These are phyloP conservation scores for Formica selysi DNA, from an alignment of 1,140 invertebrate genomes.

Conservation along the genomic window DNA sequence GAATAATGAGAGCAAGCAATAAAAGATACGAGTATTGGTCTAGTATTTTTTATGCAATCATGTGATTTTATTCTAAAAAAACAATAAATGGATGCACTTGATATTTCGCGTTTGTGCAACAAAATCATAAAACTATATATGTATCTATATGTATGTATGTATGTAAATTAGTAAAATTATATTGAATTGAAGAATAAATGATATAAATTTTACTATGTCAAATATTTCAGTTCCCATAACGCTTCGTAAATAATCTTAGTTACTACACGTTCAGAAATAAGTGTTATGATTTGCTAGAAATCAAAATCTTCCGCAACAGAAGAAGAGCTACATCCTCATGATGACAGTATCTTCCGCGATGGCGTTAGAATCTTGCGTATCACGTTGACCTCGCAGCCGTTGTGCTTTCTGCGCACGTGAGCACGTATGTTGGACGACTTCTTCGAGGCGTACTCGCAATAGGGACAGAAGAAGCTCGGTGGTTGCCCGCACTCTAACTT, in stretches of 20 bases:
- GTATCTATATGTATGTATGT: too few species aligned
- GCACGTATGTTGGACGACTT: slow-evolving; percentile 85
- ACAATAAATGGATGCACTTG: background rate
- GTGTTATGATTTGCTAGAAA: background rate
- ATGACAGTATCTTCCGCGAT: background rate
- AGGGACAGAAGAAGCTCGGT: slow-evolving; percentile 88
- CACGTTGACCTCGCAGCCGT: slow-evolving; percentile 64
- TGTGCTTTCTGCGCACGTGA: slow-evolving; percentile 82
- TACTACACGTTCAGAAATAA: background rate
- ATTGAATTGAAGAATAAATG: background rate
- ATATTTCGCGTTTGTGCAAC: background rate
- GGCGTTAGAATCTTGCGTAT: slow-evolving; percentile 45
- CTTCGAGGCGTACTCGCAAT: slow-evolving; percentile 86
- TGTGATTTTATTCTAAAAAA: background rate
- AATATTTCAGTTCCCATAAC: background rate
- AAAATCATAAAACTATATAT: background rate
- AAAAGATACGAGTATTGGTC: background rate
- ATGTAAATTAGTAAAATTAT: background rate
- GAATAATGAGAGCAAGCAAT: slow-evolving; percentile 5
- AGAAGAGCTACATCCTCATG: background rate
- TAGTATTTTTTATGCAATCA: too few species aligned
- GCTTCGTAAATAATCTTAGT: background rate
- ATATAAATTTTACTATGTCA: background rate
- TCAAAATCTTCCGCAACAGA: background rate
- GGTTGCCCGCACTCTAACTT: slow-evolving; percentile 88